Evolutionary conservation across 2,113 vertebrate species (phyloP), one percentile per base, ranked within the genome.

Genomic region (Planiliza haematocheilus): DNA sequence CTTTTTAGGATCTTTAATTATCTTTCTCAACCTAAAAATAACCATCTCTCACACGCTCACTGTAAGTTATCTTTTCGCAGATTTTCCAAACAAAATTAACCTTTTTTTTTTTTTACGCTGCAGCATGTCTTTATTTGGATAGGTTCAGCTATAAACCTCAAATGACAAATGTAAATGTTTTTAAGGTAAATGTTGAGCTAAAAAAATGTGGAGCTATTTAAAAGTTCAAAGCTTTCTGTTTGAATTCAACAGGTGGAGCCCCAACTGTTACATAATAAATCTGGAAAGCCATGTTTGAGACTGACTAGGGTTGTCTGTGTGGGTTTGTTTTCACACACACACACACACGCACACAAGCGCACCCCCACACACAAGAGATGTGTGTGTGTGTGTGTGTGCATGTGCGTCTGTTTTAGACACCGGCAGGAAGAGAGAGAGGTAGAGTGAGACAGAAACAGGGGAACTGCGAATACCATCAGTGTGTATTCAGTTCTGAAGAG

Each of bases 1-100:
- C 80, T 84, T 81, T 88, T 78, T 61, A 72, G 50, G 53, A 80
- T 91, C 87, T 91, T 83, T 89, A 87, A 90, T 91, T 87, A 88
- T 80, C 85, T 64, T 67, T 64, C 63, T 48, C 36, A 34, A 64
- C 46, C 65, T 73, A 73, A 81, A 90, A 81, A 79, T 65, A 83
- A 72, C 51, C 6, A 7, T n/a, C 12, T 55, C 24, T 38, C 34
- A 36, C 59, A 74, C 1, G 12, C 37, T 43, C 39, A 36, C n/a
- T 7, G 43, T 62, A 49, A 3, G n/a, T 43, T 42, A 49, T 70
- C 18, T 74, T 74, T 81, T 46, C 61, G 66, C 70, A 71, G 21
- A 62, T 62, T 73, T 30, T 49, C 63, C 46, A 58, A 30, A 79
- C 56, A 69, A 37, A 45, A 70, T 56, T 1, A 8, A 14, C 36